These are phyloP conservation scores for Drosophila nigromelanica DNA, from an alignment of 1,140 invertebrate genomes.

Conservation along the genomic window DNA sequence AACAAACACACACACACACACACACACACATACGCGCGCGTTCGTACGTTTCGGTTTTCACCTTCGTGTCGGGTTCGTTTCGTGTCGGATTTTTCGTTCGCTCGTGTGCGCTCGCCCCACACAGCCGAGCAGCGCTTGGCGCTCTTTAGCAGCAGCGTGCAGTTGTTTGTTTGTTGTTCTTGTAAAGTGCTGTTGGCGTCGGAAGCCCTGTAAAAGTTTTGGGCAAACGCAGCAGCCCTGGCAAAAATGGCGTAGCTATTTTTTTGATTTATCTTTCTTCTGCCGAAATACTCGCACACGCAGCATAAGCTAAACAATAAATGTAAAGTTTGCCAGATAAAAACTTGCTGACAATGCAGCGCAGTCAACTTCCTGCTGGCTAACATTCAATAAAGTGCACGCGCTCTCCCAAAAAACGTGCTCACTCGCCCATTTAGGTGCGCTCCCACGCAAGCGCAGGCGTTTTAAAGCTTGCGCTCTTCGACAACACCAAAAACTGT, in stretches of 20 bases:
- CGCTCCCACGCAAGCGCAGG: slow-evolving; percentile 68
- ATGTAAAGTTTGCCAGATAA: neutral
- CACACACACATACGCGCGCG: slow-evolving; percentile 5
- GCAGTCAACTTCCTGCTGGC: slow-evolving; percentile 57
- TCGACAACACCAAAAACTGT: slow-evolving; percentile 8
- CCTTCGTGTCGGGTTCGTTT: slow-evolving; percentile 18
- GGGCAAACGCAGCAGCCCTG: slow-evolving; percentile 10
- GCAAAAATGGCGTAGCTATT: slow-evolving; percentile 35
- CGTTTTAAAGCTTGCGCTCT: slow-evolving; percentile 22
- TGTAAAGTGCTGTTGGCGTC: slow-evolving; percentile 30
- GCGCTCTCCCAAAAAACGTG: neutral
- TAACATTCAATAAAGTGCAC: slow-evolving; percentile 54
- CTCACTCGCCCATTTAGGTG: neutral
- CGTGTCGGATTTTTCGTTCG: slow-evolving; percentile 32
- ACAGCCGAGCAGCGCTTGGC: slow-evolving; percentile 25
- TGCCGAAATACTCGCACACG: neutral
- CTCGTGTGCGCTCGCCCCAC: slow-evolving; percentile 25
- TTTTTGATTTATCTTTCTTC: neutral
- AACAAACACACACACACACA: slow-evolving; percentile 44
- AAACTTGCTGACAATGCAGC: slow-evolving; percentile 39
- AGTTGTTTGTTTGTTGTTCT: slow-evolving; percentile 32
- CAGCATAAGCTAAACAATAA: slow-evolving; percentile 25
- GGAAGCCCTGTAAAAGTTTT: slow-evolving; percentile 43
- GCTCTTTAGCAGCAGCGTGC: slow-evolving; percentile 26
- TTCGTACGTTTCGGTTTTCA: slow-evolving; percentile 47